Evolutionary conservation across 2,888 invertebrate species (phyloP).

Genomic region (Melitaea athalia): DNA sequence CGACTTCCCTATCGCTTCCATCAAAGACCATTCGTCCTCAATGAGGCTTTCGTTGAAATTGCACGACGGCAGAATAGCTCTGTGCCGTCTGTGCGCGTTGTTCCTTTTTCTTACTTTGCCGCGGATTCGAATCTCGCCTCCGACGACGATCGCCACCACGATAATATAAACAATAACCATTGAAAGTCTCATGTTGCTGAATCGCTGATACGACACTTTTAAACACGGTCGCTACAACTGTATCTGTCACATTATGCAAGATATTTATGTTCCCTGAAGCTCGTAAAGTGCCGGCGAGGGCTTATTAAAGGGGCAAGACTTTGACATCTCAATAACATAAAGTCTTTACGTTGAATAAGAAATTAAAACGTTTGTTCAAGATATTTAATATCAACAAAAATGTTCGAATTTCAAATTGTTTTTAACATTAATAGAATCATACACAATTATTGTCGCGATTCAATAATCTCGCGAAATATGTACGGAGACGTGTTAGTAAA

Average conservation of each 20-base stretch:
- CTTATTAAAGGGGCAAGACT: conserved; percentile 68
- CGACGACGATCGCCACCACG: conserved; percentile 67
- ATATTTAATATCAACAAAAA: conserved; percentile 1
- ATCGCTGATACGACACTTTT: conserved; percentile 64
- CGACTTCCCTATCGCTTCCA: conserved; percentile 76
- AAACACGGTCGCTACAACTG: conserved; percentile 65
- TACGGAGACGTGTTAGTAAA: conserved; percentile 60
- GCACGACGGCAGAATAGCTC: conserved; percentile 72
- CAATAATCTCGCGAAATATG: conserved; percentile 46
- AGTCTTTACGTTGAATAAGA: conserved; percentile 59
- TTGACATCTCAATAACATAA: conserved; percentile 74
- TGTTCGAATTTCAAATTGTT: conserved; percentile 5
- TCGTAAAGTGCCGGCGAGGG: conserved; percentile 62
- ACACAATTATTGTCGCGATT: conserved; percentile 7
- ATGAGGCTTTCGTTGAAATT: conserved; percentile 78
- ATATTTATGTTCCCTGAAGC: conserved; percentile 69
- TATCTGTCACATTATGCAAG: conserved; percentile 77
- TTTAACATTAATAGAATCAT: conserved; percentile 15
- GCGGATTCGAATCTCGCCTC: conserved; percentile 72
- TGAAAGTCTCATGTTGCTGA: conserved; percentile 68
- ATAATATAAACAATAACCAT: conserved; percentile 74
- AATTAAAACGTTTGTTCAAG: conserved; percentile 9
- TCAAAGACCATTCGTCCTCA: conserved; percentile 77
- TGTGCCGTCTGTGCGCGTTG: conserved; percentile 66
- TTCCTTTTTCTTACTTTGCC: conserved; percentile 77